Evolutionary conservation across 2,797 vertebrate species (phyloP).

Genomic region (Pseudomugil tenellus): DNA sequence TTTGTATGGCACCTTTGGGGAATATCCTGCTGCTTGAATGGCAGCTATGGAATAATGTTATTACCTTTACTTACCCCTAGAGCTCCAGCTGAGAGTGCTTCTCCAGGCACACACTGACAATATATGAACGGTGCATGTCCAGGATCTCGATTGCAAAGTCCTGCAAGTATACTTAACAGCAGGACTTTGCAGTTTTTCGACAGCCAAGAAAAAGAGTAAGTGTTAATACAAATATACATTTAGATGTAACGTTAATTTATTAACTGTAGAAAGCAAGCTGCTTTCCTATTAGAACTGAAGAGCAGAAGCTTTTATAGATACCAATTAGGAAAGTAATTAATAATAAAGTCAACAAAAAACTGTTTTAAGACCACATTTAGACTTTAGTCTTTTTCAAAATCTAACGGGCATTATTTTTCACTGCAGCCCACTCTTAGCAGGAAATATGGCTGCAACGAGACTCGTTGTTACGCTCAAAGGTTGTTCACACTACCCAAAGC

Average conservation of each 20-base stretch:
- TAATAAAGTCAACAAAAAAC: not conserved
- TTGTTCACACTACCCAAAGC: constrained; percentile 36
- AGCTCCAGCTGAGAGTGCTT: constrained; percentile 1
- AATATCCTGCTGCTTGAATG: constrained; percentile 26
- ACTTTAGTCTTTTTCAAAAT: constrained; percentile 16
- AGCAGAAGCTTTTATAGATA: not conserved
- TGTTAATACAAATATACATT: not conserved
- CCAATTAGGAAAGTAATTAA: constrained; percentile 7
- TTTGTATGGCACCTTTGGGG: constrained; percentile 10
- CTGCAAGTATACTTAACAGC: constrained; percentile 27
- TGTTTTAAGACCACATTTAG: constrained; percentile 8
- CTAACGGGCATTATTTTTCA: constrained; percentile 7
- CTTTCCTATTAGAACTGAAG: not conserved
- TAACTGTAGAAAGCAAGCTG: not conserved
- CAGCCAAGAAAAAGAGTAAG: constrained; percentile 10
- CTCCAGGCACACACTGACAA: constrained; percentile 13
- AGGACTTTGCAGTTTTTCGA: constrained; percentile 29
- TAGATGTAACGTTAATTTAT: too few relatives aligned
- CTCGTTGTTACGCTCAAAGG: constrained; percentile 40
- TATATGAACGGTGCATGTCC: constrained; percentile 17
- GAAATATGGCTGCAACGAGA: constrained; percentile 48
- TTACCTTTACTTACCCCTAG: constrained; percentile 17
- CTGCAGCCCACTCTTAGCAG: constrained; percentile 7
- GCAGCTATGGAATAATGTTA: constrained; percentile 18
- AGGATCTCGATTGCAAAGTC: constrained; percentile 39